Evolutionary conservation across 2,888 invertebrate genomes (phyloP).

Genomic region (Noctua pronuba): DNA sequence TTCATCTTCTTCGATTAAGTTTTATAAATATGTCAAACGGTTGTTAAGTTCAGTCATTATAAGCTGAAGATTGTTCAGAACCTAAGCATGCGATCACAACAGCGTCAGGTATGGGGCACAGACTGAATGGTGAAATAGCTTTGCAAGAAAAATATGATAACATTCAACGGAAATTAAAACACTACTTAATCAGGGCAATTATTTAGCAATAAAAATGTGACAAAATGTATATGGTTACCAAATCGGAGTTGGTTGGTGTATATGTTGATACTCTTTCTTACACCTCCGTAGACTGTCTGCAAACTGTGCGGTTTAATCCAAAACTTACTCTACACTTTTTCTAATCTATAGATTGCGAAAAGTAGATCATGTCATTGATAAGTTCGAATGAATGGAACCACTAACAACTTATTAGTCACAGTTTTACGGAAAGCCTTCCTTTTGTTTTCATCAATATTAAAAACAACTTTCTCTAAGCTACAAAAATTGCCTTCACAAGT

Average conservation of each 20-base stretch:
- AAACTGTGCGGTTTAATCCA: neutral
- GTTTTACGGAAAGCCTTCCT: neutral
- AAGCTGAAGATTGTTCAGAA: constrained; percentile 22
- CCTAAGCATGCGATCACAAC: constrained; percentile 68
- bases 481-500: constrained; percentile 2
- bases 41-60: constrained; percentile 35
- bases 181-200: constrained; percentile 19
- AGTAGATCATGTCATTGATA: constrained; percentile 11
- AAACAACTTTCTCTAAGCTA: constrained; percentile 47
- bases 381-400: constrained; percentile 1
- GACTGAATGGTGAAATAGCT: constrained; percentile 44
- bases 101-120: constrained; percentile 30
- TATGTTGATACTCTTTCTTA: neutral
- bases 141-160: constrained; percentile 25
- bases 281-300: neutral
- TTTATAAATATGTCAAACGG: constrained; percentile 38
- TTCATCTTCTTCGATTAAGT: constrained; percentile 62
- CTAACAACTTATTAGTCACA: neutral
- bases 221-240: constrained; percentile 8
- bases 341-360: constrained; percentile 6
- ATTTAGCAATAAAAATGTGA: constrained; percentile 18
- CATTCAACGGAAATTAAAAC: constrained; percentile 9
- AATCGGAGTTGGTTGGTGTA: neutral
- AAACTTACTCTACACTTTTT: neutral
- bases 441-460: constrained; percentile 3